Base-by-base conservation (phyloP, 2,888 invertebrate genomes). In the Caenorhabditis drosophilae region DNA sequence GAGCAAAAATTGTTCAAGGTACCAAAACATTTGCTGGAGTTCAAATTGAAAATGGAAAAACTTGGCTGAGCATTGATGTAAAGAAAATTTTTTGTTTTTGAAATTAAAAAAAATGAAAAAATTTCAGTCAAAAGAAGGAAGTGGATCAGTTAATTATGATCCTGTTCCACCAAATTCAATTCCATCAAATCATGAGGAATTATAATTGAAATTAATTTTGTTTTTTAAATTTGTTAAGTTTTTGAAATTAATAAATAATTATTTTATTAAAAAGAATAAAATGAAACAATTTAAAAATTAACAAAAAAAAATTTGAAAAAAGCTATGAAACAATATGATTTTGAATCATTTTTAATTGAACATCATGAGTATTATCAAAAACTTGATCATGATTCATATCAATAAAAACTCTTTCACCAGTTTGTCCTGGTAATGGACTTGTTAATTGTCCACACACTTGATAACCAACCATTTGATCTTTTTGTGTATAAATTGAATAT, bases 401-500 rank as follows among this genome's bases (percentile, higher is more conserved):
- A 6, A 64, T 68, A 59, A 67, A 82, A 12, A 74, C 70, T 36
- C 75, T 70, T 54, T 81, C 77, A 15, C 78, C 82, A n/a, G 72
- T 57, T 54, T 82, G 79, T 3, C 77, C 77, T 4, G 79, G 72
- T 4, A 81, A 64, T 55, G 70, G 77, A 1, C 67, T 56, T 0
- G 73, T 71, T 15, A 73, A 48, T 64, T 70, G 50, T 27, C 71
- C 71, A 62, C 80, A 80, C 27, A 80, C 80, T 16, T 54, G 47
- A 53, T 75, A 73, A 2, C 82, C 82, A 45, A 82, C 78, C 52
- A 79, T 66, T 40, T 74, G 73, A 58, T 81, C 79, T 16, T 67
- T 68, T 18, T 62, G 67, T 16, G 75, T 73, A 55, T 76, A 79
- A 35, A 82, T 76, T 15, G 80, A 71, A 46, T 73, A 82, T 4